Evolutionary conservation across 2,797 vertebrate genomes (phyloP), one percentile per base, ranked within the genome.

Genomic region (Sphaeramia orbicularis): DNA sequence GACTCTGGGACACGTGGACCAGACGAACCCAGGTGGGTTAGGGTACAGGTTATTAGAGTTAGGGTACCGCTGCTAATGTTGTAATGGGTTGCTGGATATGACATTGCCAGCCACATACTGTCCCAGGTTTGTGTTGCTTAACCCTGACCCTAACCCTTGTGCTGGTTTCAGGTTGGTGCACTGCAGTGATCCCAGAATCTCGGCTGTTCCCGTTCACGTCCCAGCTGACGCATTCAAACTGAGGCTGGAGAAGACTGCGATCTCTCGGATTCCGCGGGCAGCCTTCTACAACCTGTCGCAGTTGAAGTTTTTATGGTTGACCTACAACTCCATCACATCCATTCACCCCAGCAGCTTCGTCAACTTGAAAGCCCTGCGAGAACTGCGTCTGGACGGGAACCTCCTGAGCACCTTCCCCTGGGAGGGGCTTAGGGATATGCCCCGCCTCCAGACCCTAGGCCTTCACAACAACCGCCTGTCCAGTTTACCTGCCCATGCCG

Each of bases 261-360:
- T 97, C 65, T 91, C 90, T 64, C 93, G 83, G 48, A 86, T 99
- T 45, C 95, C 96, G 0, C 91, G 95, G 0, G 96, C 97, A 82
- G 95, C 97, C 80, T 99, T 98, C 90, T 98, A 95, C 85, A 96
- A 96, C 83, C 88, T 99, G 63, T 94, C 93, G 1, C 93, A 96
- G 62, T 93, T 98, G 38, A 94, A 78, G n/a, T 97, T 95, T 80
- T 85, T 98, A 76, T 98, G 97, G 96, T 67, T 98, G 37, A 94
- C 95, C 32, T 98, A 96, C 86, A 97, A 96, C 85, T 91, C 94
- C 2, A 89, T 98, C 57, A 89, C 86, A 13, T 93, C 86, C 44
- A 67, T 99, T 32, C 95, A 97, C 57, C 85, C 94, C 53, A 94
- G 95, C 82, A 96, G 96, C 80, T 97, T 99, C 50, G 95, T 98